phyloP scores from a whole-genome alignment of 2,888 invertebrate species.

The Odiellus spinosus region DNA sequence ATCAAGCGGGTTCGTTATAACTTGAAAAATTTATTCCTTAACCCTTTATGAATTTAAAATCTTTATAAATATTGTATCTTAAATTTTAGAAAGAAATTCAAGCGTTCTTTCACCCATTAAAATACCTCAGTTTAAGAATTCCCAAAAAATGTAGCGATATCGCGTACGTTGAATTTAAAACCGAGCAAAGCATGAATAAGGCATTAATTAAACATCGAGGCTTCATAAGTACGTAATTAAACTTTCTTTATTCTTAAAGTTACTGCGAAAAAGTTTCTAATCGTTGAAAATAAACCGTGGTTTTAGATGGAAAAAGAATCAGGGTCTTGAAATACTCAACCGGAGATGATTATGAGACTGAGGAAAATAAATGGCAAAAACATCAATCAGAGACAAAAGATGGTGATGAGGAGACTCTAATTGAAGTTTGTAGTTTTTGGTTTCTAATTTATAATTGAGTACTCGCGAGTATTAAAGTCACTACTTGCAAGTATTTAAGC shows the following conservation, averaged over 20 bases:
- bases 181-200: conserved; percentile 57
- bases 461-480: too few species aligned
- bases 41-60: not conserved
- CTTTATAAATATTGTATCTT: not conserved
- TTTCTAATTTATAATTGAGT: not conserved
- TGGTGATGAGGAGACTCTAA: conserved; percentile 3
- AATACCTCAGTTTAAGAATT: conserved; percentile 50
- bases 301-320: not conserved
- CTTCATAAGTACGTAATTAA: conserved; percentile 51
- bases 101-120: conserved; percentile 65
- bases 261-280: too few species aligned
- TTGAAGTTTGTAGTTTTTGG: conserved; percentile 4
- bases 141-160: conserved; percentile 57
- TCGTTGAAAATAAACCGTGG: too few species aligned
- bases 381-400: too few species aligned
- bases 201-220: conserved; percentile 69
- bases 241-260: not conserved
- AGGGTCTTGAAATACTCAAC: too few species aligned
- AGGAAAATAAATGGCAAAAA: conserved; percentile 3
- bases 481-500: too few species aligned
- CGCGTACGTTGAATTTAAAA: conserved; percentile 78
- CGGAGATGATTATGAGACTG: not conserved
- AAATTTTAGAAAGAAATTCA: conserved; percentile 51
- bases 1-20: conserved; percentile 3
- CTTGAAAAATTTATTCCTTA: not conserved